A percentile compares a stretch with the other conserved stretches of the same genome.
These are phyloP conservation scores for Dione vanillae DNA, from an alignment of 2,888 invertebrate genomes.

Conservation along the genomic window DNA sequence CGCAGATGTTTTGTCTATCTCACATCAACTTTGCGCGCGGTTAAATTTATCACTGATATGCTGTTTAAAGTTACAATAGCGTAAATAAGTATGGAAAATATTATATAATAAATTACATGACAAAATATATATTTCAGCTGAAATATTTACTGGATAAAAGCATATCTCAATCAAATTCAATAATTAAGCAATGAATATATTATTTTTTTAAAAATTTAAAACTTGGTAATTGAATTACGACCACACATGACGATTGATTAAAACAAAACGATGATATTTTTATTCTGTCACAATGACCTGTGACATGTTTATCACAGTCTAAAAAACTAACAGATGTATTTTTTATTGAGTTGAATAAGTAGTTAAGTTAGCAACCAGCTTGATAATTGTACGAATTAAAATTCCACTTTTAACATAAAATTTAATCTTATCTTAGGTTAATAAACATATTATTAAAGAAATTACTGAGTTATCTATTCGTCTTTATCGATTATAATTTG, in stretches of 20 bases:
- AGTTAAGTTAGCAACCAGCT: not conserved
- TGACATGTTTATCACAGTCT: not conserved
- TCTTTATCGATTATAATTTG: not conserved
- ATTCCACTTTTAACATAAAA: not conserved
- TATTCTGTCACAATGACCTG: not conserved
- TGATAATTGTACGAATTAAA: not conserved
- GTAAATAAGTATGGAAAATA: not conserved
- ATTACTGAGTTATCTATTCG: not conserved
- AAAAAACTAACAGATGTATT: not conserved
- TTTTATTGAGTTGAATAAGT: not conserved
- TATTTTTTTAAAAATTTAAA: not conserved
- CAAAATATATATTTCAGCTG: no score
- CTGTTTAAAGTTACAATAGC: not conserved
- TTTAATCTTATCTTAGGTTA: constrained; percentile 2
- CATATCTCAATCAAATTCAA: no score
- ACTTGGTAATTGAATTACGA: not conserved
- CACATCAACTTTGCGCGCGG: constrained; percentile 35
- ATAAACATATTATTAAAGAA: not conserved
- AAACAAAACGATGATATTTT: not conserved
- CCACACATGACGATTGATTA: not conserved
- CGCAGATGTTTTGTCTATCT: constrained; percentile 49
- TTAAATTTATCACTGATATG: constrained; percentile 38
- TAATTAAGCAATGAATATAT: no score
- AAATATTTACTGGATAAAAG: not conserved
- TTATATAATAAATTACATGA: not conserved